phyloP scores from a whole-genome alignment of 2,797 vertebrate species.

The Melanotaenia parkinsoni region DNA sequence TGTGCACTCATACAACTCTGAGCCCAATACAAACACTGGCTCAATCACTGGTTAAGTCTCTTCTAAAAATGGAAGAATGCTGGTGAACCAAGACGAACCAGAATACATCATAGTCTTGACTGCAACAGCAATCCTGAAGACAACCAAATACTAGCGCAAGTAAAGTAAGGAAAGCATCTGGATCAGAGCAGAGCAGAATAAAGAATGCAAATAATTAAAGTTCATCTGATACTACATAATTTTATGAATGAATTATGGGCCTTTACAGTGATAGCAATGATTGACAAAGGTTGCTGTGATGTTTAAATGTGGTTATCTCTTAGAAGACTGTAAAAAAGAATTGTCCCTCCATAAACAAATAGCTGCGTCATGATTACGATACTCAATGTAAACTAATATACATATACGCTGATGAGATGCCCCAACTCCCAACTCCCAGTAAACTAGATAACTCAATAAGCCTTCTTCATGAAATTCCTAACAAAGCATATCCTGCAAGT shows the following conservation, averaged over 20 bases:
- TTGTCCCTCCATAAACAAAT: neutral
- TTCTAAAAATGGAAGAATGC: slow-evolving; percentile 84
- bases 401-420: neutral
- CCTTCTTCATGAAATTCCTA: neutral
- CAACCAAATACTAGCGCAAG: slow-evolving; percentile 32
- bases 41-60: slow-evolving; percentile 62
- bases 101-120: slow-evolving; percentile 66
- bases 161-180: slow-evolving; percentile 23
- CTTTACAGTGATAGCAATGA: neutral
- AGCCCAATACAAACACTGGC: slow-evolving; percentile 81
- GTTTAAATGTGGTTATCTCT: neutral
- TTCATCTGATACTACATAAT: slow-evolving; percentile 4
- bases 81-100: slow-evolving; percentile 57
- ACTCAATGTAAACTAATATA: slow-evolving; percentile 15
- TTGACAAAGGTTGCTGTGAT: neutral
- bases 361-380: neutral
- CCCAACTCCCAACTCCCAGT: neutral
- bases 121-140: slow-evolving; percentile 42
- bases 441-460: slow-evolving; percentile 7
- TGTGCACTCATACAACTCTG: slow-evolving; percentile 68
- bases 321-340: neutral
- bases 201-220: neutral
- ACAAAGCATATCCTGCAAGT: neutral
- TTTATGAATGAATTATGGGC: neutral
- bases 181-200: slow-evolving; percentile 28